Conservation (phyloP, 2,888 invertebrate species). For the Resseliella maxima region DNA sequence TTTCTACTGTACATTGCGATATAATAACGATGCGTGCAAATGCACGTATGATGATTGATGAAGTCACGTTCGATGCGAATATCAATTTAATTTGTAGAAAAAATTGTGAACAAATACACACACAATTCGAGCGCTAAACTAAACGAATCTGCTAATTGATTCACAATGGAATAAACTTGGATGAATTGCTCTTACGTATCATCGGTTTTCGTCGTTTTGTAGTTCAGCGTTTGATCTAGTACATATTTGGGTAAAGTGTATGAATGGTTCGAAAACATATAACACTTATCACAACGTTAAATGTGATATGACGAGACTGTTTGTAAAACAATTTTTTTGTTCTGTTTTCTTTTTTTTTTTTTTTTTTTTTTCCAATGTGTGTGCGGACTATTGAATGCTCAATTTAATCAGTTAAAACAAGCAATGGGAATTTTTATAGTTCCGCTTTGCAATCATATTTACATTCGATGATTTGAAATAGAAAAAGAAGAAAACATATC, state of each 20-base stretch:
- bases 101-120: not conserved
- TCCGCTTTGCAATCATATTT: not conserved
- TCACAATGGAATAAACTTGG: no score
- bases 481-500: not conserved
- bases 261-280: no score
- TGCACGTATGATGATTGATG: not conserved
- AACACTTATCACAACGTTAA: no score
- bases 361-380: no score
- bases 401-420: not conserved
- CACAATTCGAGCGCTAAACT: not conserved
- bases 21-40: not conserved
- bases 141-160: no score
- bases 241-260: no score
- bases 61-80: not conserved
- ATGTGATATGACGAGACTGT: no score
- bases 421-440: not conserved
- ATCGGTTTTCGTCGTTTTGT: no score
- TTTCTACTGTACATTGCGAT: slow-evolving; percentile 49
- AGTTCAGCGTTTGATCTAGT: no score
- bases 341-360: no score
- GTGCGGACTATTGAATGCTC: not conserved
- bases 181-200: no score
- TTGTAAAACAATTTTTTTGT: no score
- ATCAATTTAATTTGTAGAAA: not conserved
- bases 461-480: not conserved